These are phyloP conservation scores for Phacellophora camtschatica DNA, from an alignment of 30 jellyfish, hydroid and myxozoan species.

Conservation along the genomic window DNA sequence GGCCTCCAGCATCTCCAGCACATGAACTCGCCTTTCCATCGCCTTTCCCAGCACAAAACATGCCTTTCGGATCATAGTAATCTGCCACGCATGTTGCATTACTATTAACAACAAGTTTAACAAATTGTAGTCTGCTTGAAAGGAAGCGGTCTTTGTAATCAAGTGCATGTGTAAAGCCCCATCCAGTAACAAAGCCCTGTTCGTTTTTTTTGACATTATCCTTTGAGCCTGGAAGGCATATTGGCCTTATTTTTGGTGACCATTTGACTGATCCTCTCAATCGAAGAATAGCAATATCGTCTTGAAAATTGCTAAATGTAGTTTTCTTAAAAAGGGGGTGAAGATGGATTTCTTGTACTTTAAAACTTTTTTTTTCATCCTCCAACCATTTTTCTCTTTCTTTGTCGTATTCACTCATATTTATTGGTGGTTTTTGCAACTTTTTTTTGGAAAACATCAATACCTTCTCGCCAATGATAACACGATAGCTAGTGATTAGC, in stretches of 20 bases:
- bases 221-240: conserved; percentile 44
- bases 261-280: conserved; percentile 42
- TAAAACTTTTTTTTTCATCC: not conserved
- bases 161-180: conserved; percentile 37
- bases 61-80: not conserved
- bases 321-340: conserved; percentile 3
- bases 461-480: conserved; percentile 4
- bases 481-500: conserved; percentile 53
- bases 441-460: not conserved
- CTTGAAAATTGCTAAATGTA: not conserved
- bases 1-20: conserved; percentile 81
- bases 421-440: too few relatives aligned
- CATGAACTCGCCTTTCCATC: conserved; percentile 33
- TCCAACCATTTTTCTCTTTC: conserved; percentile 5
- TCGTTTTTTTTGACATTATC: not conserved
- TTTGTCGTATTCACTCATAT: too few relatives aligned
- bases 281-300: conserved; percentile 55
- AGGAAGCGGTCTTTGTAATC: not conserved
- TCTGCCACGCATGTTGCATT: conserved; percentile 31
- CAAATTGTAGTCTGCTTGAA: not conserved
- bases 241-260: conserved; percentile 43
- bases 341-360: not conserved
- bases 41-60: conserved; percentile 45
- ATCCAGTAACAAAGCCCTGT: conserved; percentile 59
- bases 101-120: conserved; percentile 2